Conservation (phyloP, 1,140 invertebrate genomes). For the Epicauta chinensis region DNA sequence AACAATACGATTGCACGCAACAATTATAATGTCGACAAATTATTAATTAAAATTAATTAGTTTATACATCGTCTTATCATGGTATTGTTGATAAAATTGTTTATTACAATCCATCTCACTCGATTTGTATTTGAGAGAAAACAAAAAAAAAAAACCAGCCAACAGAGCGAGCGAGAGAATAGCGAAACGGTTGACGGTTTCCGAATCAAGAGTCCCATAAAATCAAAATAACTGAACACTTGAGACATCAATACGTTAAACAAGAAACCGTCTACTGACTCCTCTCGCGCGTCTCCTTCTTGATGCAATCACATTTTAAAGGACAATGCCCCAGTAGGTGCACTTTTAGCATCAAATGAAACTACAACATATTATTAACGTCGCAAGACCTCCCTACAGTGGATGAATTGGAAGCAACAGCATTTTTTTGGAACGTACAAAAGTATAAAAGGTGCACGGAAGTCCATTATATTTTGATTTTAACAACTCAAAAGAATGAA, state of each 20-base stretch:
- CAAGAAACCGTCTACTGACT: conserved; percentile 13
- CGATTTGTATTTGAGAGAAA: too few species aligned
- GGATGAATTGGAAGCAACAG: conserved; percentile 23
- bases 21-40: too few species aligned
- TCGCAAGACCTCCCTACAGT: conserved; percentile 16
- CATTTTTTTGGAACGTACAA: too few species aligned
- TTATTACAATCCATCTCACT: too few species aligned
- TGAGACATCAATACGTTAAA: conserved; percentile 29
- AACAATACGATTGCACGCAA: too few species aligned
- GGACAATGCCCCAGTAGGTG: conserved; percentile 30
- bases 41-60: too few species aligned
- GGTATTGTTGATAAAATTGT: too few species aligned
- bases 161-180: too few species aligned
- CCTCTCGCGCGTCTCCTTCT: neutral
- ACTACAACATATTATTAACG: conserved; percentile 28
- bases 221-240: conserved; percentile 13
- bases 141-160: too few species aligned
- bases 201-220: conserved; percentile 22
- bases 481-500: conserved; percentile 9
- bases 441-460: conserved; percentile 26
- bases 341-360: conserved; percentile 14
- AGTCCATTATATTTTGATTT: conserved; percentile 26
- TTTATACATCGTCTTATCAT: too few species aligned
- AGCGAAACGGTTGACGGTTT: too few species aligned
- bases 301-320: too few species aligned